Percentiles rank a stretch among this genome's conserved stretches.
Conservation (phyloP, 2,113 vertebrate species). For the Nerophis ophidion region DNA sequence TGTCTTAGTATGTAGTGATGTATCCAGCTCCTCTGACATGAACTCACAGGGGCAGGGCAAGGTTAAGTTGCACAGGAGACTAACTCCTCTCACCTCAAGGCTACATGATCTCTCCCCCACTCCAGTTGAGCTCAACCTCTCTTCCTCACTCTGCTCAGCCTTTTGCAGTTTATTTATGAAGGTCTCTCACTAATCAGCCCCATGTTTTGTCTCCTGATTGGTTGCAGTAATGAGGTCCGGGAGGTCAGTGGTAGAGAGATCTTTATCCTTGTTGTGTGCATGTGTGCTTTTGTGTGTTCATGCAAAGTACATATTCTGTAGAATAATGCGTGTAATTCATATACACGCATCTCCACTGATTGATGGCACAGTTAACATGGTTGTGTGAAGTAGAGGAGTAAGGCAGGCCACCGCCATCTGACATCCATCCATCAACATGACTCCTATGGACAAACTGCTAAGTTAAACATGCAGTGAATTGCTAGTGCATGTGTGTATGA, state of each 20-base stretch:
- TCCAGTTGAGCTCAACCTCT: neutral
- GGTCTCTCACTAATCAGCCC: conserved; percentile 40
- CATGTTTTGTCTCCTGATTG: conserved; percentile 47
- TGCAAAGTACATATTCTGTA: neutral
- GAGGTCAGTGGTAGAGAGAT: conserved; percentile 39
- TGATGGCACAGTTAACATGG: conserved; percentile 47
- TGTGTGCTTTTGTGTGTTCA: conserved; percentile 9
- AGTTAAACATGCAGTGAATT: conserved; percentile 48
- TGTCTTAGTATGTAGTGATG: conserved; percentile 15
- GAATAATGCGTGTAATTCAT: neutral
- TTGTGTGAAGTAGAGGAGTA: conserved; percentile 42
- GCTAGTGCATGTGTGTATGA: conserved; percentile 23
- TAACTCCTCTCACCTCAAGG: conserved; percentile 22
- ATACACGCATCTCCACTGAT: conserved; percentile 31
- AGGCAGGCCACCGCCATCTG: conserved; percentile 43
- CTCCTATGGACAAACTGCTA: conserved; percentile 34
- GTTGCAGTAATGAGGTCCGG: conserved; percentile 39
- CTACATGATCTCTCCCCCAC: conserved; percentile 16
- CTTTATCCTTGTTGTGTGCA: conserved; percentile 22
- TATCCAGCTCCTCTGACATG: conserved; percentile 29
- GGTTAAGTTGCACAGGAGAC: conserved; percentile 37
- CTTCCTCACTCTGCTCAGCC: conserved; percentile 8
- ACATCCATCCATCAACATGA: conserved; percentile 52
- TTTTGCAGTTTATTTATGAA: conserved; percentile 46
- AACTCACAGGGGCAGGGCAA: conserved; percentile 18